Evolutionary conservation across 2,797 vertebrate genomes (phyloP), one percentile per base, ranked within the genome.

Genomic region (Danio aesculapii): DNA sequence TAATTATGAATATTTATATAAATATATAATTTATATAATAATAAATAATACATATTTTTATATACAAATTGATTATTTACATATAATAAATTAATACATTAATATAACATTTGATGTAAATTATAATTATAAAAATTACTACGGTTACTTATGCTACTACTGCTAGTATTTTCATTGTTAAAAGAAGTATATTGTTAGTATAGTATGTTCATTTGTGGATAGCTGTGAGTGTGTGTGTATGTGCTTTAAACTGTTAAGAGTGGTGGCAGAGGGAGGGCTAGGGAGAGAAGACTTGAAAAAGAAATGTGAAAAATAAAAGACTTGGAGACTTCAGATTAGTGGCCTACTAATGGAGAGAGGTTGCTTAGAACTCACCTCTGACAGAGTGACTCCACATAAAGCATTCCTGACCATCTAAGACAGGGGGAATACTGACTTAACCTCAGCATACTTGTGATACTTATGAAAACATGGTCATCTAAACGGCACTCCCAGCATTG

Each of bases 251-350:
- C 89, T 83, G 87, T 86, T 75, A 57, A 30, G 63, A 52, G 10
- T 61, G 78, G 39, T 69, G 71, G 62, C 16, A 43, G 52, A 73
- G 7, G 73, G 41, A 57, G 50, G 52, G 89, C 77, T 75, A 75
- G 5, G 86, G 85, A 86, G 82, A 92, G 89, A 89, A 30, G 30
- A 30, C 30, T 89, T 85, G 19, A 92, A 93, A 88, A 92, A 30
- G 1, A 30, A 30, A 30, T n/a, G n/a, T n/a, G n/a, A 30, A 30
- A 30, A 30, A 30, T 30, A 30, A 30, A 30, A 30, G 86, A 87
- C 81, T 89, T 72, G 81, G 76, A 83, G 75, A 77, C 69, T 66
- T 61, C 52, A 87, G 87, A 89, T 85, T 85, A 90, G 85, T 77
- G 81, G 85, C 81, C 84, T 85, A 79, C 85, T 88, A 83, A 90